These are phyloP conservation scores for Sarcophaga variegata DNA, from an alignment of 2,888 invertebrate species.

Conservation along the genomic window DNA sequence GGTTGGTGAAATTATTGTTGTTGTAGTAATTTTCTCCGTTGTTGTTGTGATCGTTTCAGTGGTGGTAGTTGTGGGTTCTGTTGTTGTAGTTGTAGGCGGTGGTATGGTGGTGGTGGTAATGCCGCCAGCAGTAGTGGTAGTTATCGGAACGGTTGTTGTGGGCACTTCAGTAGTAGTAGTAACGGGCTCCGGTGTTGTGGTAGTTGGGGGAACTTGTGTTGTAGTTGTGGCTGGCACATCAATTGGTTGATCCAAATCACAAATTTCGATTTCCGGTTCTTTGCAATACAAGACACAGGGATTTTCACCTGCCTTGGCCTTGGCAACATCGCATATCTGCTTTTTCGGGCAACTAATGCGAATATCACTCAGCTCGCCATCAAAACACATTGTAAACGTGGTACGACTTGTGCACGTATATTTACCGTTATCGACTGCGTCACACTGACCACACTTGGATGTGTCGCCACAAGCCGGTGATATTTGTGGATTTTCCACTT, in stretches of 20 bases:
- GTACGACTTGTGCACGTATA: slow-evolving; percentile 75
- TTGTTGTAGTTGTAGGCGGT: slow-evolving; percentile 1
- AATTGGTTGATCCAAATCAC: slow-evolving; percentile 70
- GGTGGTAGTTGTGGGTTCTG: slow-evolving; percentile 16
- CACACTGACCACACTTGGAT: slow-evolving; percentile 71
- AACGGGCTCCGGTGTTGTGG: background rate
- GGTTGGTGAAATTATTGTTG: slow-evolving; percentile 15
- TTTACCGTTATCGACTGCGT: background rate
- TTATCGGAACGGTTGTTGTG: slow-evolving; percentile 18
- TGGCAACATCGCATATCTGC: slow-evolving; percentile 69
- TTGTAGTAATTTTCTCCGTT: background rate
- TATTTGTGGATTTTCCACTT: background rate
- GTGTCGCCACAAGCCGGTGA: slow-evolving; percentile 72
- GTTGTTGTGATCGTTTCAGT: slow-evolving; percentile 4
- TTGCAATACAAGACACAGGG: slow-evolving; percentile 73
- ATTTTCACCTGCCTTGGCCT: background rate
- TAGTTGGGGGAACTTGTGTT: slow-evolving; percentile 22
- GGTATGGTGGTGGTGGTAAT: background rate
- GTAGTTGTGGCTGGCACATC: slow-evolving; percentile 53
- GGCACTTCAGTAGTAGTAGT: background rate
- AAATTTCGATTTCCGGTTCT: slow-evolving; percentile 48
- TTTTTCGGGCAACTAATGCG: slow-evolving; percentile 65
- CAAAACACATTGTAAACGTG: slow-evolving; percentile 72
- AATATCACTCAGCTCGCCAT: background rate
- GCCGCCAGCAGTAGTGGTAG: background rate